Base-by-base conservation (phyloP, 2,888 invertebrate genomes). In the Agrochola macilenta region DNA sequence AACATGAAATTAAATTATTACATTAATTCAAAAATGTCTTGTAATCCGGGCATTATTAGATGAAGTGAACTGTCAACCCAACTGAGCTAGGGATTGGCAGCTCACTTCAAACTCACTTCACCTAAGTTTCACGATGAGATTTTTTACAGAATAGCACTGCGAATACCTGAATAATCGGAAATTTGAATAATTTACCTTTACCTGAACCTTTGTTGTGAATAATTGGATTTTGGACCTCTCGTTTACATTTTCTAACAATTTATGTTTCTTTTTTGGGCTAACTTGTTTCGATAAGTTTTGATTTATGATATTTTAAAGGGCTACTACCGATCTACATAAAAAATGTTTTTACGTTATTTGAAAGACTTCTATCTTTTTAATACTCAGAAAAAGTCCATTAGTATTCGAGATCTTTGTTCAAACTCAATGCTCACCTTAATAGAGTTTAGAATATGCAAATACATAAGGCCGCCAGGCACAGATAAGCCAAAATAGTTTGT, bases 141-240 rank as follows among this genome's bases (percentile, higher is more conserved):
- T n/a, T 35, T n/a, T 68, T 11, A 14, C 69, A 69, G 69, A 69
- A 69, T 69, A 69, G 3, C 58, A 0, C 39, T 39, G n/a, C 39
- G 76, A 73, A 72, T 70, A 57, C 23, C 57, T 75, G 80, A 79
- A 75, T 82, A 78, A 75, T 83, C 82, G 82, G 74, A 81, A 81
- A 83, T 83, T 83, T 78, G 65, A 83, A 83, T 82, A 84, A 83
- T 78, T 75, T 49, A 54, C 84, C 60, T 72, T 23, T 60, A 58
- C 66, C 58, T 64, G 43, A 30, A 72, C 69, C 82, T 83, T 78
- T 82, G 82, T 82, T 78, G 78, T 78, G 65, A 78, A 78, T 84
- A 85, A 83, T 83, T 84, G 85, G 69, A 85, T 73, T 77, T 84
- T 14, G 52, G 63, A 75, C 74, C 60, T 73, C 70, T 52, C n/a